Evolutionary conservation across 1,140 invertebrate species (phyloP).

Genomic region (Drosophila melanica): DNA sequence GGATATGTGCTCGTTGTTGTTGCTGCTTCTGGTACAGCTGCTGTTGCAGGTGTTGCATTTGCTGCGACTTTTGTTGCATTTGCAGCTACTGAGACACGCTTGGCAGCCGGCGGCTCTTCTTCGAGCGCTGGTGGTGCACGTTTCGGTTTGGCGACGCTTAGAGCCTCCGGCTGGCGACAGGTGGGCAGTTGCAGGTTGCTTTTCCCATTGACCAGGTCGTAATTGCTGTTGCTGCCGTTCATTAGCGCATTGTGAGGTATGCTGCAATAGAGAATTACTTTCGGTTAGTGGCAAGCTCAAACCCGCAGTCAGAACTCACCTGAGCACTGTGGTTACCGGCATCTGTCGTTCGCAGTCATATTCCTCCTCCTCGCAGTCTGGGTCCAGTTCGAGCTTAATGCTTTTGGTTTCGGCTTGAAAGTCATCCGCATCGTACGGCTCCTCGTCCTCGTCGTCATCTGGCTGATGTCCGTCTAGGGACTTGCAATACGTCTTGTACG

Average conservation of each 20-base stretch:
- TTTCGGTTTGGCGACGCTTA: constrained; percentile 33
- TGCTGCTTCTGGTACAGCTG: constrained; percentile 10
- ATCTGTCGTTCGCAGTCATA: constrained; percentile 62
- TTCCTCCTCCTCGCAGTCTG: constrained; percentile 46
- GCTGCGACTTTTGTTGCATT: not conserved
- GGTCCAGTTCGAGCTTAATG: constrained; percentile 63
- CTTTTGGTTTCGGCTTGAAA: constrained; percentile 46
- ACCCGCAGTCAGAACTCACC: constrained; percentile 35
- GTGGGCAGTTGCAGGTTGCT: not conserved
- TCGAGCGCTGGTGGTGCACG: constrained; percentile 14
- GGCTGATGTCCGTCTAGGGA: constrained; percentile 8
- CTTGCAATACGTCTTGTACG: constrained; percentile 63
- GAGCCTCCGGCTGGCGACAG: constrained; percentile 45
- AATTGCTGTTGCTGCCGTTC: constrained; percentile 36
- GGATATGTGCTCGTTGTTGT: constrained; percentile 38
- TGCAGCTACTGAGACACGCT: constrained; percentile 6
- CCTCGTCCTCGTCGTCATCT: constrained; percentile 49
- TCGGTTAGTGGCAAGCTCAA: not conserved
- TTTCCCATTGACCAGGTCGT: constrained; percentile 51
- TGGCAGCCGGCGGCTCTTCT: constrained; percentile 13
- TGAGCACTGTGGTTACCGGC: constrained; percentile 69
- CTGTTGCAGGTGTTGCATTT: constrained; percentile 10
- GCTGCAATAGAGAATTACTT: constrained; percentile 28
- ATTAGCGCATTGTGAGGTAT: constrained; percentile 49
- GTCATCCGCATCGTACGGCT: constrained; percentile 58